A percentile compares a stretch with the other conserved stretches of the same genome.
These are phyloP conservation scores for Tenebrosternarchus preto DNA, from an alignment of 2,113 vertebrate genomes.

Conservation along the genomic window DNA sequence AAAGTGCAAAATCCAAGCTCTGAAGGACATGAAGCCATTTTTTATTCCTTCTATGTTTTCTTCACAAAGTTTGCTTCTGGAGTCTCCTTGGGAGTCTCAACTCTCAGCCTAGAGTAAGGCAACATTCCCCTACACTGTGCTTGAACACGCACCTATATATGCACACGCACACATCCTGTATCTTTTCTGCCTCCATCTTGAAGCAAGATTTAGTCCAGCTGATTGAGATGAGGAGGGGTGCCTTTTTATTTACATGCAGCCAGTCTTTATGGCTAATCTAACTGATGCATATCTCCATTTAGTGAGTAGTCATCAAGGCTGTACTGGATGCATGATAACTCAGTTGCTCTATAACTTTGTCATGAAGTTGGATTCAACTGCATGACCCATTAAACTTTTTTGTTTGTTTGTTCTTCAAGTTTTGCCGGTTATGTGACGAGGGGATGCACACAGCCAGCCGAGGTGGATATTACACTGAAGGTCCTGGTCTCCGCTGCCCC, in stretches of 20 bases:
- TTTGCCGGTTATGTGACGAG: constrained; percentile 89
- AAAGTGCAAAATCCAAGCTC: constrained; percentile 84
- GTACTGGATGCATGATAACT: neutral
- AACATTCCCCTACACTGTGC: neutral
- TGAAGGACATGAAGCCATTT: constrained; percentile 88
- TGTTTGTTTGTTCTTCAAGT: constrained; percentile 64
- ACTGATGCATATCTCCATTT: constrained; percentile 24
- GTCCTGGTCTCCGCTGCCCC: constrained; percentile 87
- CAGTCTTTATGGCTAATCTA: neutral
- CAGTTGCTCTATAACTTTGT: neutral
- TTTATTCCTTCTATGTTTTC: constrained; percentile 98
- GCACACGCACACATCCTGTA: neutral
- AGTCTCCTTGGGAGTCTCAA: constrained; percentile 92
- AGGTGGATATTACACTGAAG: constrained; percentile 85
- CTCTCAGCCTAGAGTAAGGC: constrained; percentile 94
- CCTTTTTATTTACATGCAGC: neutral
- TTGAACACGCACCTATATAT: too few species aligned
- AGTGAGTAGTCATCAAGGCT: neutral
- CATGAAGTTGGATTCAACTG: constrained; percentile 25
- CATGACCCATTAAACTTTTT: constrained; percentile 8
- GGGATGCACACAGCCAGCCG: constrained; percentile 83
- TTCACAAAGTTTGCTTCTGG: constrained; percentile 98
- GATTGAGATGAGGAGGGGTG: constrained; percentile 2
- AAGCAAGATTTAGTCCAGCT: neutral
- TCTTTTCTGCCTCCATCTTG: neutral